Conservation (phyloP, 2,113 vertebrate genomes). For the Chascanopsetta lugubris region DNA sequence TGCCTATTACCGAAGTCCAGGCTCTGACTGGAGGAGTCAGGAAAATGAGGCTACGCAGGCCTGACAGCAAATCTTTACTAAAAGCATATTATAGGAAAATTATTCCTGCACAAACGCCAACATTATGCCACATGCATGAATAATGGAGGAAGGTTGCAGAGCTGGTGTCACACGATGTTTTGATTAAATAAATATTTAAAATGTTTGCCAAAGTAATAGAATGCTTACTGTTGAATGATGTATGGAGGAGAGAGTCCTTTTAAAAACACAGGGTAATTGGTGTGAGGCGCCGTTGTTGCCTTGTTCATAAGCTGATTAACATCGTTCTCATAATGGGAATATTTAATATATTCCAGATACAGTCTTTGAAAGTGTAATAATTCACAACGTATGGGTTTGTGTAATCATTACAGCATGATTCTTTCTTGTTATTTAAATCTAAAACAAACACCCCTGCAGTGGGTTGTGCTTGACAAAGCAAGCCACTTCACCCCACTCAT, state of each 20-base stretch:
- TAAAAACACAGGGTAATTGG: constrained; percentile 58
- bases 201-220: constrained; percentile 51
- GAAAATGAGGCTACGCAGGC: constrained; percentile 38
- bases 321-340: constrained; percentile 19
- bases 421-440: constrained; percentile 6
- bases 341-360: constrained; percentile 19
- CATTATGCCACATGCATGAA: constrained; percentile 49
- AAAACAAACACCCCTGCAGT: constrained; percentile 28
- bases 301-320: constrained; percentile 53
- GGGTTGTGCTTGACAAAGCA: constrained; percentile 53
- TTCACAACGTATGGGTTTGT: neutral
- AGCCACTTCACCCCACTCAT: constrained; percentile 49
- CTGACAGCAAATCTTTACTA: constrained; percentile 83
- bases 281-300: constrained; percentile 30
- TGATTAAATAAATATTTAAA: constrained; percentile 71
- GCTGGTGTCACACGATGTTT: constrained; percentile 30
- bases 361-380: constrained; percentile 9
- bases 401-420: neutral
- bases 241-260: constrained; percentile 45
- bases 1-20: constrained; percentile 63
- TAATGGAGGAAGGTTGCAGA: constrained; percentile 51
- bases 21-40: constrained; percentile 41
- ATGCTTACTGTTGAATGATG: constrained; percentile 64
- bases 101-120: constrained; percentile 64
- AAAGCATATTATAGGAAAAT: constrained; percentile 74